phyloP scores from a whole-genome alignment of 2,113 vertebrate species.

The Tympanuchus pallidicinctus region DNA sequence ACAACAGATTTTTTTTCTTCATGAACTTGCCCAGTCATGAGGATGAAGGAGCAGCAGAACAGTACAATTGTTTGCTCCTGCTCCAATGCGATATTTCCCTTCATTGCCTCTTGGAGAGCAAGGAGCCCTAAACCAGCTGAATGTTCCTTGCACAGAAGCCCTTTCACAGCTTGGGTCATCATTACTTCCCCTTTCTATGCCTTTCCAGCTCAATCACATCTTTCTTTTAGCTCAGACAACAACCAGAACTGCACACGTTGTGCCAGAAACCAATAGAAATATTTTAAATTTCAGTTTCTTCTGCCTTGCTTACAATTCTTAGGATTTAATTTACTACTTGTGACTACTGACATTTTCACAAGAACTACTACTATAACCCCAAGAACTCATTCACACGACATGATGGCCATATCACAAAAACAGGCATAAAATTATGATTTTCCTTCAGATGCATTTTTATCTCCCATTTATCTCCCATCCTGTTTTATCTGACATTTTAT shows the following conservation, averaged over 20 bases:
- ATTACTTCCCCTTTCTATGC: not conserved
- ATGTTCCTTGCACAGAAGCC: not conserved
- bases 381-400: not conserved
- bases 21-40: not conserved
- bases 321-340: not conserved
- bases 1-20: not conserved
- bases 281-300: not conserved
- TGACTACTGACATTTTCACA: not conserved
- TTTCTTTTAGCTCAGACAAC: not conserved
- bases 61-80: not conserved
- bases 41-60: not conserved
- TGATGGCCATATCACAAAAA: not conserved
- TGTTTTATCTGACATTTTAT: not conserved
- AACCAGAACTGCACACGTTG: accelerated
- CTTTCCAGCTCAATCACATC: not conserved
- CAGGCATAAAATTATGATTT: not conserved
- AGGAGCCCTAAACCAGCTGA: not conserved
- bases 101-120: not conserved
- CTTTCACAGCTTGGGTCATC: not conserved
- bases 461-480: not conserved
- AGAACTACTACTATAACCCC: not conserved
- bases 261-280: not conserved
- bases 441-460: not conserved
- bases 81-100: not conserved
- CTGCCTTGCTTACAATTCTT: not conserved